Percentiles rank a stretch among this genome's conserved stretches.
Conservation (phyloP, 2,797 vertebrate species). For the Cryptoprocta ferox region DNA sequence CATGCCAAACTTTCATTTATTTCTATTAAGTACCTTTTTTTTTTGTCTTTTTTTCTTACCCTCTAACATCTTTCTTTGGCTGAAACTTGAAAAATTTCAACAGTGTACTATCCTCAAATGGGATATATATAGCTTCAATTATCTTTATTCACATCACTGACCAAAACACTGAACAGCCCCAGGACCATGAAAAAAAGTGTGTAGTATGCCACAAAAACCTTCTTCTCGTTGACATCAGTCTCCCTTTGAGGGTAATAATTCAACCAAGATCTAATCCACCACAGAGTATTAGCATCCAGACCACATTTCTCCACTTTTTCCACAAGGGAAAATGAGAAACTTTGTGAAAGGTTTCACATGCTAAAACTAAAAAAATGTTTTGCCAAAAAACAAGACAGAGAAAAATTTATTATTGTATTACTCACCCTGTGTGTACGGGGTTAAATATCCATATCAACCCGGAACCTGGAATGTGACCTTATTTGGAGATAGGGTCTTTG, state of each 20-base stretch:
- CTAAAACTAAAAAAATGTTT: neutral
- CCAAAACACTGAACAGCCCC: neutral
- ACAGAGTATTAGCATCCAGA: neutral
- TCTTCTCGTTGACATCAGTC: neutral
- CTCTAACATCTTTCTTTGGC: neutral
- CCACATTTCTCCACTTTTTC: slow-evolving; percentile 27
- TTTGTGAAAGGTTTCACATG: neutral
- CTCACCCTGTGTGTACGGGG: neutral
- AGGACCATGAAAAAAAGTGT: neutral
- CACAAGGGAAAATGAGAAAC: slow-evolving; percentile 22
- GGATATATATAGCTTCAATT: neutral
- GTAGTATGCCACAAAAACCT: neutral
- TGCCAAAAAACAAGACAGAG: neutral
- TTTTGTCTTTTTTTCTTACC: neutral
- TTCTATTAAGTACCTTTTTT: neutral
- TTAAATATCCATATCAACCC: neutral
- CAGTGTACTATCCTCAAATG: neutral
- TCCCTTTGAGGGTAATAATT: neutral
- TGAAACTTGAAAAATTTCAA: slow-evolving; percentile 26
- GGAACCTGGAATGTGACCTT: neutral
- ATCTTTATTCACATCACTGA: neutral
- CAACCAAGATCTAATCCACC: neutral
- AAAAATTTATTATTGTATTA: neutral
- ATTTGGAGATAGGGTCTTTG: neutral
- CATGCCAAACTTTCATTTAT: neutral